Evolutionary conservation across 2,113 vertebrate species (phyloP).

Genomic region (Scalopus aquaticus): DNA sequence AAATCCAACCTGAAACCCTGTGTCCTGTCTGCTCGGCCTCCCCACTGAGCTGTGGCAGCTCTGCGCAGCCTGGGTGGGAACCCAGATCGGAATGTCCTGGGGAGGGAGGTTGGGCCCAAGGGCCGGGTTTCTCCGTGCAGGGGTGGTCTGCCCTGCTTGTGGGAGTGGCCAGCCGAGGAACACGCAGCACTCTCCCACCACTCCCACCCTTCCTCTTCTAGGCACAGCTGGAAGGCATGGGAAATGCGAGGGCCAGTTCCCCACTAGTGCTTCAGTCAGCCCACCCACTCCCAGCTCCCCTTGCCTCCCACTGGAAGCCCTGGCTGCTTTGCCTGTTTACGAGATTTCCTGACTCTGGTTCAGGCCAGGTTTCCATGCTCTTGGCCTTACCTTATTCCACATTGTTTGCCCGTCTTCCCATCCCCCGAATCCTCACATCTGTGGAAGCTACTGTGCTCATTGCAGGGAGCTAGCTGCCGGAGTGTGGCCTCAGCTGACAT

Average conservation of each 20-base stretch:
- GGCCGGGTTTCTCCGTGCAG: background rate
- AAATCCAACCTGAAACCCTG: background rate
- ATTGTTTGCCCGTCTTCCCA: slow-evolving; percentile 7
- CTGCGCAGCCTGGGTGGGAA: background rate
- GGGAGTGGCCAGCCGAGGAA: background rate
- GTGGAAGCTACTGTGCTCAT: background rate
- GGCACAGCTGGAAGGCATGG: background rate
- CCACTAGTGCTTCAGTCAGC: background rate
- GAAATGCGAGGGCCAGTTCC: background rate
- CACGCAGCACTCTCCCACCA: background rate
- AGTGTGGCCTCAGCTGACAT: background rate
- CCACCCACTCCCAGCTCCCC: background rate
- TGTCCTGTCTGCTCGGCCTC: background rate
- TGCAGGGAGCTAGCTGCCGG: background rate
- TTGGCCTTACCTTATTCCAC: background rate
- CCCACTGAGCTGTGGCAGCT: background rate
- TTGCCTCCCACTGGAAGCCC: background rate
- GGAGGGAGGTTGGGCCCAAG: background rate
- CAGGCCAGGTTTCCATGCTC: background rate
- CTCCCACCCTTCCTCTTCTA: background rate
- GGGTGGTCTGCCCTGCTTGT: background rate
- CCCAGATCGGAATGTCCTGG: background rate
- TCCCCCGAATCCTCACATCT: background rate
- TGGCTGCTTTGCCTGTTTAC: background rate
- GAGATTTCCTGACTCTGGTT: background rate